phyloP scores from a whole-genome alignment of 2,797 vertebrate genomes.

The Oreortyx pictus region DNA sequence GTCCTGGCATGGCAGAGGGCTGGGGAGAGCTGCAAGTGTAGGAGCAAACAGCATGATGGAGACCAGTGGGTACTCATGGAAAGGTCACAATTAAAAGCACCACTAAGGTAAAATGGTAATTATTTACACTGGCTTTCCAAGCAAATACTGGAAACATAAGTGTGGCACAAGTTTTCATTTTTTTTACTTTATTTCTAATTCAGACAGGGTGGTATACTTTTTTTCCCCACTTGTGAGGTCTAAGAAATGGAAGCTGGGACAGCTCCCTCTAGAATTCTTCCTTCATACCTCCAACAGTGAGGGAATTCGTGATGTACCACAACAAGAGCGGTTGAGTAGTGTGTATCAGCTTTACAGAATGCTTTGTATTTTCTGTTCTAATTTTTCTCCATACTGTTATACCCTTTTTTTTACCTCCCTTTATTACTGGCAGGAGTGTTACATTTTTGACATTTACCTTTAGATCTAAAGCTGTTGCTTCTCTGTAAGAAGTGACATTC shows the following conservation, averaged over 20 bases:
- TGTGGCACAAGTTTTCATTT: not conserved
- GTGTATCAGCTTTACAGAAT: not conserved
- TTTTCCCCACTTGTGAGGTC: not conserved
- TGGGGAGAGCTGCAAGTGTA: not conserved
- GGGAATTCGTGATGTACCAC: not conserved
- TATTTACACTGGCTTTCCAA: not conserved
- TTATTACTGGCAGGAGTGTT: not conserved
- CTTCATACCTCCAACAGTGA: rapidly evolving
- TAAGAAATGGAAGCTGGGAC: not conserved
- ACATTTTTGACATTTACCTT: not conserved
- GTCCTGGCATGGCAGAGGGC: not conserved
- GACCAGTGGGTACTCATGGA: too few relatives aligned
- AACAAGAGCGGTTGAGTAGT: not conserved
- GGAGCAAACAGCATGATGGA: too few relatives aligned
- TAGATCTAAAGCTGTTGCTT: not conserved
- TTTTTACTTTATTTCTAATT: not conserved
- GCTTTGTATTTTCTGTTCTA: not conserved
- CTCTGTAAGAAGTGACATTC: not conserved
- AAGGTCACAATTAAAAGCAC: too few relatives aligned
- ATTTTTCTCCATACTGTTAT: not conserved
- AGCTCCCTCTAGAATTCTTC: not conserved
- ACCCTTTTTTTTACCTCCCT: not conserved
- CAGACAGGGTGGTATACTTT: not conserved
- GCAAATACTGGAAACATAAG: not conserved
- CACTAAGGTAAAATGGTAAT: too few relatives aligned